Percentiles rank a stretch among this genome's conserved stretches.
phyloP scores from a whole-genome alignment of 1,140 invertebrate genomes.

The Littorina saxatilis region DNA sequence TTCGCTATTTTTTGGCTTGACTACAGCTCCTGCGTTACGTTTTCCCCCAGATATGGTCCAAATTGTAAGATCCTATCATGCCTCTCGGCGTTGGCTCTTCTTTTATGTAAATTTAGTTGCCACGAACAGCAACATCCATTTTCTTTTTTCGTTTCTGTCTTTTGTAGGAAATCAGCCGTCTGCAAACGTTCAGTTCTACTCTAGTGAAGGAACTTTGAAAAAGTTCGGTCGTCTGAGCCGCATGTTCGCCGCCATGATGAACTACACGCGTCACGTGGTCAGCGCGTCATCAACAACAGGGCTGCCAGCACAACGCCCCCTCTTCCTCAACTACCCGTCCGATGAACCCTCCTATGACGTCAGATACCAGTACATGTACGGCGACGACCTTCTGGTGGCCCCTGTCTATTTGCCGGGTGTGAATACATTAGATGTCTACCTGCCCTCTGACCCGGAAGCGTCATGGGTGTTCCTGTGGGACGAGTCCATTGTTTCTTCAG shows the following conservation, averaged over 20 bases:
- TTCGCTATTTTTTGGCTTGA: no score
- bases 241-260: conserved; percentile 65
- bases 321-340: conserved; percentile 69
- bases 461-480: conserved; percentile 32
- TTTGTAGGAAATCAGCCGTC: conserved; percentile 68
- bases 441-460: conserved; percentile 28
- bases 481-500: conserved; percentile 1
- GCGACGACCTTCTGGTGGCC: conserved; percentile 72
- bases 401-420: conserved; percentile 58
- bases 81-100: no score
- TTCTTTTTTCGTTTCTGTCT: no score
- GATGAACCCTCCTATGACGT: conserved; percentile 57
- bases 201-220: conserved; percentile 58
- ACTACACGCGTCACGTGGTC: conserved; percentile 63
- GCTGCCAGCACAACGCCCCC: conserved; percentile 70
- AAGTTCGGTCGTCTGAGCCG: conserved; percentile 69
- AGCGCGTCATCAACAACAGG: conserved; percentile 49
- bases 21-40: no score
- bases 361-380: conserved; percentile 74
- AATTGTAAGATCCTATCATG: no score
- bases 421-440: conserved; percentile 25
- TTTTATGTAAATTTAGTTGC: no score
- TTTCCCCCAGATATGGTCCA: no score
- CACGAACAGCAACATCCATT: no score
- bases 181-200: conserved; percentile 73